Evolutionary conservation across 2,113 vertebrate genomes (phyloP).

Genomic region (Pangasianodon gigas): DNA sequence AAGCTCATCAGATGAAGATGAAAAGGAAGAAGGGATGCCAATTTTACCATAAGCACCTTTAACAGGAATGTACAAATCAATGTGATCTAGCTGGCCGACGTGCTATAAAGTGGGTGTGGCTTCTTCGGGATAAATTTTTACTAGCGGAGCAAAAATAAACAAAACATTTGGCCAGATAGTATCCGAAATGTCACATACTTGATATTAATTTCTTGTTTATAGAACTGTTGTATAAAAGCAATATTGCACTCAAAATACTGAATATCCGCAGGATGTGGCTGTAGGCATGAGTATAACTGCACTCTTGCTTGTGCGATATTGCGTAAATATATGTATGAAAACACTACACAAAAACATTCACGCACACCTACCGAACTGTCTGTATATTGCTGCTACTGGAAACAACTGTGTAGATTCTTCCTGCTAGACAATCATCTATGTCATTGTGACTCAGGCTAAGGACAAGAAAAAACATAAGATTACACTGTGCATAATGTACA

Average conservation of each 20-base stretch:
- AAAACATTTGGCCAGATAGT: background rate
- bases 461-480: background rate
- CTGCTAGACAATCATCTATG: slow-evolving; percentile 45
- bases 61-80: background rate
- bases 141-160: too few relatives aligned
- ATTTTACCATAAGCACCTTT: background rate
- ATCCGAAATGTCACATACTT: background rate
- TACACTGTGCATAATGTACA: background rate
- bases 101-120: background rate
- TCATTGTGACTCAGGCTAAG: slow-evolving; percentile 53
- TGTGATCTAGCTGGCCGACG: background rate
- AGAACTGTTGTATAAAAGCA: too few relatives aligned
- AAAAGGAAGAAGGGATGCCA: background rate
- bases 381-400: slow-evolving; percentile 36
- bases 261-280: too few relatives aligned
- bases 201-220: background rate
- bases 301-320: background rate
- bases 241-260: too few relatives aligned
- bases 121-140: too few relatives aligned
- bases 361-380: slow-evolving; percentile 48
- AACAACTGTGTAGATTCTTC: slow-evolving; percentile 39
- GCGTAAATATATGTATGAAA: background rate
- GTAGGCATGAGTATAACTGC: too few relatives aligned
- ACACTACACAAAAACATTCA: background rate
- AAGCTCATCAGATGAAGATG: background rate